A percentile compares a stretch with the other conserved stretches of the same genome.
phyloP scores from a whole-genome alignment of 2,113 vertebrate species.

The Lepisosteus oculatus region DNA sequence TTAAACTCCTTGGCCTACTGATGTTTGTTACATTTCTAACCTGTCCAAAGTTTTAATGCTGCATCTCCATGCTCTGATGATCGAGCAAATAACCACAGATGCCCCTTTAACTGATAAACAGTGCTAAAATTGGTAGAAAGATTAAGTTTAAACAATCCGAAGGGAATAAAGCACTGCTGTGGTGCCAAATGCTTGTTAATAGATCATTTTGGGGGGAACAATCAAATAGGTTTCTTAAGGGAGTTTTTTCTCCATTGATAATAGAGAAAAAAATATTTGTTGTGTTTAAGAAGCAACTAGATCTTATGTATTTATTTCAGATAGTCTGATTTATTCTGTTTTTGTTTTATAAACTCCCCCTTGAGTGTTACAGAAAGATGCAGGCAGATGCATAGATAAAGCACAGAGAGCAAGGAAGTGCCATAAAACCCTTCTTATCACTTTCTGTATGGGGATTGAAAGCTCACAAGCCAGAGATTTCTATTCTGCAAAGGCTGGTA shows the following conservation, averaged over 20 bases:
- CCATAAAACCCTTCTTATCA: conserved; percentile 43
- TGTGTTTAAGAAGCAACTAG: too few species aligned
- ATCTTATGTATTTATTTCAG: too few species aligned
- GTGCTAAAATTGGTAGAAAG: conserved; percentile 39
- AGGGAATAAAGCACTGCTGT: conserved; percentile 37
- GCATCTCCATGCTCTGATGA: conserved; percentile 45
- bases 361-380: conserved; percentile 15
- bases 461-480: conserved; percentile 42
- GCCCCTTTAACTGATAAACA: conserved; percentile 48
- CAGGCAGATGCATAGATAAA: conserved; percentile 32
- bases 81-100: conserved; percentile 42
- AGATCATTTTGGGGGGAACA: too few species aligned
- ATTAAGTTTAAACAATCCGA: conserved; percentile 55
- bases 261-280: too few species aligned
- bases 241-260: too few species aligned
- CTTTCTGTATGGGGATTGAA: conserved; percentile 39
- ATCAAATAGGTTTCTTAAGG: too few species aligned
- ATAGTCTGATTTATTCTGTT: too few species aligned
- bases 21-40: conserved; percentile 55
- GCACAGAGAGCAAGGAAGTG: conserved; percentile 4
- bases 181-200: conserved; percentile 14
- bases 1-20: conserved; percentile 34
- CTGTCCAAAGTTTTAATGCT: conserved; percentile 27
- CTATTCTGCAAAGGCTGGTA: conserved; percentile 33
- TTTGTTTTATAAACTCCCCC: too few species aligned